phyloP scores from a whole-genome alignment of 2,888 invertebrate genomes.

The Himalopsyche anomala region DNA sequence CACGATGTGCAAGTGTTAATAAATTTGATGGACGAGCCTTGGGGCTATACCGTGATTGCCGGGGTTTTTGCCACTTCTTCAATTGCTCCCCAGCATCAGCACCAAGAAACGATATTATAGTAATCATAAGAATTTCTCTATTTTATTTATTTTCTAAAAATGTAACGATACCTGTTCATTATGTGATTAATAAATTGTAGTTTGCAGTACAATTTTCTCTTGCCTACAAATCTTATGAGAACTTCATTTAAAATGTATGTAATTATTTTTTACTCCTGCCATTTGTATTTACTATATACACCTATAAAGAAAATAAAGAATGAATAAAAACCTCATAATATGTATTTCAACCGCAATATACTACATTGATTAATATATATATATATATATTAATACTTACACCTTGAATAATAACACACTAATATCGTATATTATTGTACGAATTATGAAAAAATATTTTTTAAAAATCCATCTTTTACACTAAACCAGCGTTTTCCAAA shows the following conservation, averaged over 20 bases:
- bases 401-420: no score
- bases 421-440: no score
- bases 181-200: slow-evolving; percentile 12
- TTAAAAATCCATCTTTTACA: no score
- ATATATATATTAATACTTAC: no score
- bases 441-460: no score
- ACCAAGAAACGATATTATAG: neutral
- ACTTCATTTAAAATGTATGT: neutral
- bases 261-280: no score
- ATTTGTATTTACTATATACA: no score
- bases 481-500: no score
- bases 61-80: slow-evolving; percentile 23
- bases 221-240: neutral
- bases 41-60: neutral
- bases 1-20: neutral
- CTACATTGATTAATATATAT: no score
- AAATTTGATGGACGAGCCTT: slow-evolving; percentile 1
- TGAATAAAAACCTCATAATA: no score
- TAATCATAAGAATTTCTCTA: neutral
- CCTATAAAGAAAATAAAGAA: no score
- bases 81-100: neutral
- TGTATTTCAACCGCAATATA: no score
- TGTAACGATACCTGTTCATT: neutral
- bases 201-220: neutral
- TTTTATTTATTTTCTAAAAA: slow-evolving; percentile 18